Conservation (phyloP, 2,113 vertebrate species). For the Alectura lathami region DNA sequence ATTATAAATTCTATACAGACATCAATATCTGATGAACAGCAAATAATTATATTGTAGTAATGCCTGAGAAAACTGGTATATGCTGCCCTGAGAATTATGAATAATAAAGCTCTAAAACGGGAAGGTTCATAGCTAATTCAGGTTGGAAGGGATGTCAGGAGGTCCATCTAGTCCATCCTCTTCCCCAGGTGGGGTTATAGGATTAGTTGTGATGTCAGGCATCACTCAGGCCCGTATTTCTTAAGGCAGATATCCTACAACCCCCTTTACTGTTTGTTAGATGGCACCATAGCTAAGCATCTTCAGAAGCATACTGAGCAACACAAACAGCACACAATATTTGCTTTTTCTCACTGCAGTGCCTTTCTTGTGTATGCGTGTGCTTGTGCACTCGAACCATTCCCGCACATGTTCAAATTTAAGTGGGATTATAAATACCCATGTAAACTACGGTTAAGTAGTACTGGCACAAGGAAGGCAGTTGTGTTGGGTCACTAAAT, state of each 20-base stretch:
- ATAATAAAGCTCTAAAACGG: not conserved
- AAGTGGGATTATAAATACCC: not conserved
- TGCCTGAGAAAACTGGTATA: slow-evolving; percentile 19
- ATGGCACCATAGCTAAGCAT: not conserved
- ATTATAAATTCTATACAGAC: slow-evolving; percentile 28
- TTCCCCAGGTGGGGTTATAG: not conserved
- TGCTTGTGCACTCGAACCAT: not conserved
- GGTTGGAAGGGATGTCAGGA: not conserved
- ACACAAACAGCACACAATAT: fast-evolving
- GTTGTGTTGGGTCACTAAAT: not conserved
- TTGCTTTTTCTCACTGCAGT: not conserved
- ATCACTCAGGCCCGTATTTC: fast-evolving
- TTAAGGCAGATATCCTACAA: not conserved
- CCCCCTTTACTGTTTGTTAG: not conserved
- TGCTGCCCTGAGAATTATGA: not conserved
- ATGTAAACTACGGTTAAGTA: not conserved
- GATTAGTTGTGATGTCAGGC: not conserved
- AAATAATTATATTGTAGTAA: slow-evolving; percentile 46
- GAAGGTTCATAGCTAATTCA: not conserved
- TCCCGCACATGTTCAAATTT: not conserved
- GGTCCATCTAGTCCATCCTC: not conserved
- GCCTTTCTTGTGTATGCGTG: fast-evolving
- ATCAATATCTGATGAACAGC: slow-evolving; percentile 22
- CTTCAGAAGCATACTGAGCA: not conserved
- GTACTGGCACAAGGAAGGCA: not conserved